Evolutionary conservation across 2,888 invertebrate genomes (phyloP), one percentile per base, ranked within the genome.

Genomic region (Athetis lepigone): DNA sequence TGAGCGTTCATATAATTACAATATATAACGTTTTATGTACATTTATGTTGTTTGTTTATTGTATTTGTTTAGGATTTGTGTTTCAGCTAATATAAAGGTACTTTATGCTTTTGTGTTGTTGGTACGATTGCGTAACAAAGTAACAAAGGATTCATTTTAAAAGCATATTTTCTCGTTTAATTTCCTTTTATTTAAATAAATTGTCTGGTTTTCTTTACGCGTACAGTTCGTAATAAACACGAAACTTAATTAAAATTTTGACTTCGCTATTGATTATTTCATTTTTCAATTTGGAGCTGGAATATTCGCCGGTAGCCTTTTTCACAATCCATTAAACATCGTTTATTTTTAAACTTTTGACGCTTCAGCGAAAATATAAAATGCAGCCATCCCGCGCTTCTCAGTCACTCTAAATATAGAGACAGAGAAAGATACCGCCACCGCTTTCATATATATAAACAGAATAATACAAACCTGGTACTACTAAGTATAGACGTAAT

Each of bases 41-140:
- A 6, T 65, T 68, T 63, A 69, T 70, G 51, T 61, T 63, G 51
- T 56, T 45, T 46, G 43, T 55, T 49, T 54, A 51, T 73, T 60
- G 33, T 58, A 55, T 66, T 69, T 78, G 57, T 58, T 55, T 60
- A 63, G 51, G 59, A 55, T 45, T 50, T 21, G 13, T 33, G 33
- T 68, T 67, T 56, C 33, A 43, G 33, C 52, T 42, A 61, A 40
- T 47, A 19, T 47, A 16, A 33, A 70, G 27, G 36, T 70, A 45
- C n/a, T 16, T 33, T 43, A 58, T 42, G 27, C 16, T 65, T 56
- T 33, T 49, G 57, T 57, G 47, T 58, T 57, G 59, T n/a, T n/a
- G n/a, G n/a, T 70, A 52, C 40, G 61, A 47, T 75, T 82, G 52
- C 67, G 63, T 57, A 69, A 68, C 49, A 69, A 61, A 69, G 56